Evolutionary conservation across 1,140 invertebrate genomes (phyloP).

Genomic region (Spodoptera litura): DNA sequence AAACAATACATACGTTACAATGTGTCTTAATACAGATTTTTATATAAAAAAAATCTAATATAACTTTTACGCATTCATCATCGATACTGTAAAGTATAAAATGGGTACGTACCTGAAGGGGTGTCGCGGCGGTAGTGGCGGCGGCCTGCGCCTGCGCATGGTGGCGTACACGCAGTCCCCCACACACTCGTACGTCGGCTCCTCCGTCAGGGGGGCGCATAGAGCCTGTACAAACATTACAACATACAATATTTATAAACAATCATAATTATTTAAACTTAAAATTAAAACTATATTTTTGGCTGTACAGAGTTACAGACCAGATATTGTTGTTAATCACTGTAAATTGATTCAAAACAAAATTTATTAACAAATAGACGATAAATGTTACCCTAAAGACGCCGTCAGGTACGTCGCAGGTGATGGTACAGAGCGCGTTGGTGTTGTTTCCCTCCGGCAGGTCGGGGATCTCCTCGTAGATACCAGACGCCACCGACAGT

Average conservation of each 20-base stretch:
- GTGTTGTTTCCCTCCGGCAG: slow-evolving; percentile 45
- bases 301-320: too few relatives aligned
- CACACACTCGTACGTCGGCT: slow-evolving; percentile 75
- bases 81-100: too few relatives aligned
- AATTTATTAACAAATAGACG: too few relatives aligned
- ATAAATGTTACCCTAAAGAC: slow-evolving; percentile 30
- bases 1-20: too few relatives aligned
- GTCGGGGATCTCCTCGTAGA: slow-evolving; percentile 79
- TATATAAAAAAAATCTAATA: too few relatives aligned
- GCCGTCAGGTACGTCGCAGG: slow-evolving; percentile 39
- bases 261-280: too few relatives aligned
- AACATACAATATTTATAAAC: too few relatives aligned
- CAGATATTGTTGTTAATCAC: too few relatives aligned
- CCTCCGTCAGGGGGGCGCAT: slow-evolving; percentile 50
- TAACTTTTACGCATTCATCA: too few relatives aligned
- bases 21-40: neutral
- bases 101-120: slow-evolving; percentile 47
- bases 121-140: slow-evolving; percentile 57
- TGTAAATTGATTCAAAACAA: too few relatives aligned
- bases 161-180: slow-evolving; percentile 73
- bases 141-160: slow-evolving; percentile 63
- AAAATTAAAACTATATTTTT: too few relatives aligned
- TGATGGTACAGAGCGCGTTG: slow-evolving; percentile 21
- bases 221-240: slow-evolving; percentile 12
- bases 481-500: slow-evolving; percentile 71